Base-by-base conservation (phyloP, 1,140 invertebrate species). In the Drosophila lini region DNA sequence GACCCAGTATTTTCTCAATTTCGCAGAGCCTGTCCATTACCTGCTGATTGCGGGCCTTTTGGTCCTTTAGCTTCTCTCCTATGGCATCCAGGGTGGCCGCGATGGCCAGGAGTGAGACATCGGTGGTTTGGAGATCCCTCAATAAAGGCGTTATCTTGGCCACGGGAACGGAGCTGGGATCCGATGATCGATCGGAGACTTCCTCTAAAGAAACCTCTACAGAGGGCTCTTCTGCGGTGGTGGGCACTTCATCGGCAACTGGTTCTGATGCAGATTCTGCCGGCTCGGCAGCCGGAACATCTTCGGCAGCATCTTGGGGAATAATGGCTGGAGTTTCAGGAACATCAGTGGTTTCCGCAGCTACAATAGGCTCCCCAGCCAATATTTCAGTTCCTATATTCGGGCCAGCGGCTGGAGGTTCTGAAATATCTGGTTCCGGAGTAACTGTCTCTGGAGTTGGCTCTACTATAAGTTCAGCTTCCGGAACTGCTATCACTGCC, bases 1-100 rank as follows among this genome's bases (percentile, higher is more conserved):
- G 52, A 0, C 80, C 83, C 8, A 86, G 41, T 25, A 86, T 88
- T 48, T 86, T 88, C 13, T 86, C 82, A 13, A 86, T 86, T 77
- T 86, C 82, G 38, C 80, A 88, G 5, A 86, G 77, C 48, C 82
- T 65, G 61, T 86, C 83, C 16, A 86, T 55, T 5, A 82, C 71
- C 38, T 82, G 75, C 44, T 86, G 82, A 40, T 86, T 86, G 9
- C 82, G 64, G 19, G 57, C 63, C 28, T 70, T 82, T 47, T 86
- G 82, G 7, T 88, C 82, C 42, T 44, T 79, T 3, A 86, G 57
- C n/a, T 70, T 82, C 22, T 82, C 79, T 3, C 75, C 76, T 32
- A 86, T 82, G 38, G 83, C 47, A 57, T 86, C 83, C 28, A 86
- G 25, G 3, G 82, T 88, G 8, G 83, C 80, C 1, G 82, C 82